Evolutionary conservation across 1,140 invertebrate species (phyloP).

Genomic region (Procambarus clarkii): DNA sequence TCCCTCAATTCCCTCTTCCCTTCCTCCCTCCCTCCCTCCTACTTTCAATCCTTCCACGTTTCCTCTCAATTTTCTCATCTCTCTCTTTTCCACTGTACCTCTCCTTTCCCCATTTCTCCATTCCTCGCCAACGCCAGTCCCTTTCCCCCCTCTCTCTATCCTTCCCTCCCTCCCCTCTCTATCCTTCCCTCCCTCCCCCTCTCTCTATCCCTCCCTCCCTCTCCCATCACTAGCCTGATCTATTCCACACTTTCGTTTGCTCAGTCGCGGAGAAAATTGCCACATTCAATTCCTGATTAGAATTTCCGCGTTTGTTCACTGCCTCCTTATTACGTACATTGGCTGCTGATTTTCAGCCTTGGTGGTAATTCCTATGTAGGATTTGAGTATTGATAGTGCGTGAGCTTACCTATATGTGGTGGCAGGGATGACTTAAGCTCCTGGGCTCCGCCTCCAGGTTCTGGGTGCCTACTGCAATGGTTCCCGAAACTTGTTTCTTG

Average conservation of each 20-base stretch:
- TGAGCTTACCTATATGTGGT: background rate
- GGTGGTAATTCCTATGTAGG: no score
- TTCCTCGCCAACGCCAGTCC: background rate
- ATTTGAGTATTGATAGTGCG: background rate
- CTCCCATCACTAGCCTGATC: background rate
- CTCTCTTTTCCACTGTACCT: background rate
- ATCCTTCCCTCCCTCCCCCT: no score
- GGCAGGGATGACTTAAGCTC: no score
- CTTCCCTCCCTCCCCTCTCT: background rate
- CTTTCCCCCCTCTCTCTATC: background rate
- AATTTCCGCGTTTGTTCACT: background rate
- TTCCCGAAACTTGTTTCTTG: no score
- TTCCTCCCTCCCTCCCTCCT: background rate
- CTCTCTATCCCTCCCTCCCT: background rate
- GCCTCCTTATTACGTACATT: background rate
- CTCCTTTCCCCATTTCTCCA: background rate
- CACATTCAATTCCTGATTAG: conserved; percentile 1
- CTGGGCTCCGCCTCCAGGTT: no score
- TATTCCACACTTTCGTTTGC: background rate
- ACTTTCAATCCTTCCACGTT: background rate
- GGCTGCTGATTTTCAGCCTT: background rate
- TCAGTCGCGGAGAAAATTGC: background rate
- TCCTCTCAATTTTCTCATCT: background rate
- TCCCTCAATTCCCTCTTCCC: background rate
- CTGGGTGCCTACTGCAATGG: no score